Conservation (phyloP, 2,888 invertebrate species). For the Diplazon laetatorius region DNA sequence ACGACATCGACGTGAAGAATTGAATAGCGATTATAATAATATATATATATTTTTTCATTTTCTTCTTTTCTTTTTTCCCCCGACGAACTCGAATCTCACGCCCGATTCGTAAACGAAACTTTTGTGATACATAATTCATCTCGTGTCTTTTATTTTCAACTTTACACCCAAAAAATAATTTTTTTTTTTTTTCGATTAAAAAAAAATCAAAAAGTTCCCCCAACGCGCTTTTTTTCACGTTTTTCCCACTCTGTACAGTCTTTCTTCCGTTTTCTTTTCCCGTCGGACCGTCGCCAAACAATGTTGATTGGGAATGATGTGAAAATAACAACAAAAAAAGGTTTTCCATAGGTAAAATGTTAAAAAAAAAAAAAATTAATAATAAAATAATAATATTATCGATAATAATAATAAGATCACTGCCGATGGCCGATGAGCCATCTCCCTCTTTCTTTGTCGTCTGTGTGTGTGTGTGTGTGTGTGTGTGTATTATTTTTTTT, state of each 20-base stretch:
- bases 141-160: constrained; percentile 66
- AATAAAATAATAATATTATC: not conserved
- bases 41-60: no score
- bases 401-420: not conserved
- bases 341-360: constrained; percentile 61
- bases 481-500: not conserved
- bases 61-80: no score
- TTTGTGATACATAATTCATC: constrained; percentile 56
- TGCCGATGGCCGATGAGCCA: constrained; percentile 11
- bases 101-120: no score
- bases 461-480: not conserved
- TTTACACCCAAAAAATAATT: constrained; percentile 70
- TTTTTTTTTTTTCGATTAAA: constrained; percentile 50
- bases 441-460: not conserved
- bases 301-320: constrained; percentile 74
- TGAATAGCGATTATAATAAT: no score
- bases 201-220: no score
- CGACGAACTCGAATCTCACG: no score
- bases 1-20: constrained; percentile 30
- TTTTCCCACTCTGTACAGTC: constrained; percentile 24
- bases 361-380: constrained; percentile 50
- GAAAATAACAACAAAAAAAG: constrained; percentile 66
- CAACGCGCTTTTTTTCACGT: constrained; percentile 33
- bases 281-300: constrained; percentile 68
- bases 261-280: constrained; percentile 37